phyloP scores from a whole-genome alignment of 2,113 vertebrate species.

The Beaufortia kweichowensis region DNA sequence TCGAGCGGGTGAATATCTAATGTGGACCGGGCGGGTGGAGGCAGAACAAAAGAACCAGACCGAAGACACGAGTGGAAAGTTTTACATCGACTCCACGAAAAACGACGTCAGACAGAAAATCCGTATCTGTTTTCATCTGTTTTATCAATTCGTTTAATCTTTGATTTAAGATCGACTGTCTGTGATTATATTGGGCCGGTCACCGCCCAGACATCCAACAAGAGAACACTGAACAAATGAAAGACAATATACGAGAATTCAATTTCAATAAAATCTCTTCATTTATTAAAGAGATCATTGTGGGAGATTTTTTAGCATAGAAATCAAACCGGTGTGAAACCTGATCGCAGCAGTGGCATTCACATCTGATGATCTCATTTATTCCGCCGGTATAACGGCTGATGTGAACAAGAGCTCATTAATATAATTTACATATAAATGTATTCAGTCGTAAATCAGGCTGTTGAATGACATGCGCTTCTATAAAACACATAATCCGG shows the following conservation, averaged over 20 bases:
- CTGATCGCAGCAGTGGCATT: constrained; percentile 29
- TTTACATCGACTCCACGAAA: not conserved
- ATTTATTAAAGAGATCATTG: not conserved
- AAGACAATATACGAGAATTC: not conserved
- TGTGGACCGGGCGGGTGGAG: constrained; percentile 45
- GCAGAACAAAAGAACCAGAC: constrained; percentile 74
- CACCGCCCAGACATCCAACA: constrained; percentile 68
- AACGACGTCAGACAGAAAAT: not conserved
- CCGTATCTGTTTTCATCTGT: not conserved
- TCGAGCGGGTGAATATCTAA: not conserved
- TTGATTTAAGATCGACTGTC: constrained; percentile 5
- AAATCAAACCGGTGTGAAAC: constrained; percentile 43
- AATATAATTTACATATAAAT: constrained; percentile 42
- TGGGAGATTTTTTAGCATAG: too few species aligned
- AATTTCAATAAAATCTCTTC: not conserved
- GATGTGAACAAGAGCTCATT: not conserved
- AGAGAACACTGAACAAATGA: not conserved
- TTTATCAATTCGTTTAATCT: not conserved
- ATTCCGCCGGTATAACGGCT: constrained; percentile 16
- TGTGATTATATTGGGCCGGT: constrained; percentile 51
- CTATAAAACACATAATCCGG: not conserved
- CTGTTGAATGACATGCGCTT: not conserved
- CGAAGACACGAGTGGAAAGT: constrained; percentile 53
- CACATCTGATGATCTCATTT: constrained; percentile 9
- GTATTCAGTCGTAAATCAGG: constrained; percentile 11